Evolutionary conservation across 2,113 vertebrate species (phyloP).

Genomic region (Lasiurus cinereus): DNA sequence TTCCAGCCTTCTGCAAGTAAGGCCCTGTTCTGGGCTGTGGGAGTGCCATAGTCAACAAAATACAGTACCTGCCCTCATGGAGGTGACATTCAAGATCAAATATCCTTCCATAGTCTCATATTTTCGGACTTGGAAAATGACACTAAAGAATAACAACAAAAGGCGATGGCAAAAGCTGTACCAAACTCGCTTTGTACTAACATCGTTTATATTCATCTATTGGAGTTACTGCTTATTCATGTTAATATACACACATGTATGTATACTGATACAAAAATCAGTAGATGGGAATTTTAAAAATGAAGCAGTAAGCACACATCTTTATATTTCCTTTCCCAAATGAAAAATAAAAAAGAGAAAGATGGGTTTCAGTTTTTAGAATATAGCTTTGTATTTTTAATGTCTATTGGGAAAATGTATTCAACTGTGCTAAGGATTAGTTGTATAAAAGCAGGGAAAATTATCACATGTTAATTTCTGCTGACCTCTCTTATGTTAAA

Average conservation of each 20-base stretch:
- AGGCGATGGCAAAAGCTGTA: background rate
- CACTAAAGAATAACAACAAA: background rate
- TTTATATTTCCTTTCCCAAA: slow-evolving; percentile 27
- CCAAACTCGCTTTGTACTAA: background rate
- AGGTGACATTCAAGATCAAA: background rate
- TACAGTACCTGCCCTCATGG: background rate
- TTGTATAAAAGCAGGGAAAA: slow-evolving; percentile 60
- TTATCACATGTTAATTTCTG: slow-evolving; percentile 71
- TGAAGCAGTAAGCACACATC: background rate
- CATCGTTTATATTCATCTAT: background rate
- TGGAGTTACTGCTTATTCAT: background rate
- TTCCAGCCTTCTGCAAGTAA: background rate
- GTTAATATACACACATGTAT: background rate
- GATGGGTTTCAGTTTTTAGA: slow-evolving; percentile 11
- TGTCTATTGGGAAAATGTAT: slow-evolving; percentile 26
- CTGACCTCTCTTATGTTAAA: slow-evolving; percentile 60
- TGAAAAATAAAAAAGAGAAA: slow-evolving; percentile 3
- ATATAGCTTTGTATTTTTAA: background rate
- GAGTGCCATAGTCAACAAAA: background rate
- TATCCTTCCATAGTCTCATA: background rate
- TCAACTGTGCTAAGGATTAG: slow-evolving; percentile 48
- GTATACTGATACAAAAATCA: background rate
- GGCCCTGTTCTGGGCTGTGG: background rate
- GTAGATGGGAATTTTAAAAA: slow-evolving; percentile 28
- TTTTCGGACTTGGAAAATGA: background rate